Base-by-base conservation (phyloP, 2,797 vertebrate species). In the Oreochromis grahami region DNA sequence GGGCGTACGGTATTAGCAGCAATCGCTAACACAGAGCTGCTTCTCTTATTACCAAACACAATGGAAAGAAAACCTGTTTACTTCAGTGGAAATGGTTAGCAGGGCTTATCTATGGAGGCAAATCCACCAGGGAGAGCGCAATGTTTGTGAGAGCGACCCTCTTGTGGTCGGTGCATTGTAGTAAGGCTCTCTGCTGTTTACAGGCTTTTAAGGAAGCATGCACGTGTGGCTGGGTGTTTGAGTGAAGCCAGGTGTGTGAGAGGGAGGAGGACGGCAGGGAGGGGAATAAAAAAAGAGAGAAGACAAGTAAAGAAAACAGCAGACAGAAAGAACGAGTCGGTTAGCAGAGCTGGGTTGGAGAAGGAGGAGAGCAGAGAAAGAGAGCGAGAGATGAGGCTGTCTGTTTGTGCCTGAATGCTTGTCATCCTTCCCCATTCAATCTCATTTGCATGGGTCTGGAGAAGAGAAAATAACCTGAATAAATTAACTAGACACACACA, bases 371-470 rank as follows among this genome's bases (percentile, higher is more conserved):
- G 80, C 74, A 77, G 80, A 78, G 55, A 36, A 76, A 81, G 63
- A 17, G 10, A 63, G 55, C 24, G 65, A 83, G 88, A 93, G 87
- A 93, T 90, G 91, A 90, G 90, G 86, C 88, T 93, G 93, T 93
- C 87, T 92, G 93, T 92, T 89, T 90, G 90, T 85, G 92, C 88
- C 88, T 95, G 92, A 94, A 93, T 93, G 91, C 94, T 93, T 94
- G 95, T 96, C 95, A 96, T 92, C 91, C 90, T 87, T 91, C 93
- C 81, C 90, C 89, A 94, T 93, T 95, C 93, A 93, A 89, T 93
- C 95, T 94, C 92, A 96, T 96, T 96, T 95, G 95, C 96, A 95
- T 96, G 88, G 94, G 93, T 94, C 93, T 94, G 91, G 92, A 94
- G 89, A 93, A 89, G 92, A 95, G 93, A 95, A 96, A 96, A 95